Evolutionary conservation across 2,888 invertebrate genomes (phyloP).

Genomic region (Microplitis manilae): DNA sequence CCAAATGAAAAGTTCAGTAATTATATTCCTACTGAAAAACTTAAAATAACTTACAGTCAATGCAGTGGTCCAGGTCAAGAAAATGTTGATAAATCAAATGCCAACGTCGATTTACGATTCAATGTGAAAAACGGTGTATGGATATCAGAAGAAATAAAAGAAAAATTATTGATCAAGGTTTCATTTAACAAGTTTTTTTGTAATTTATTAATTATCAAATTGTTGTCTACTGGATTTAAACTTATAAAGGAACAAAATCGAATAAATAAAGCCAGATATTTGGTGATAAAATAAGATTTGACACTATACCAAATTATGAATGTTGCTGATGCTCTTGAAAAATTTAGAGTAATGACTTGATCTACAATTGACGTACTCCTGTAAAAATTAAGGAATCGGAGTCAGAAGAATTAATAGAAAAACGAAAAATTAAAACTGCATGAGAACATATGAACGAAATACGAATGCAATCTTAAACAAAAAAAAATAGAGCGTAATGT

Average conservation of each 20-base stretch:
- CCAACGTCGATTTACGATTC: conserved; percentile 93
- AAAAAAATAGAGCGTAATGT: conserved; percentile 72
- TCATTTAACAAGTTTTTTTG: conserved; percentile 44
- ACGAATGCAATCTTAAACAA: conserved; percentile 77
- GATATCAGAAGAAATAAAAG: conserved; percentile 82
- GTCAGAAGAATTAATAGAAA: conserved; percentile 79
- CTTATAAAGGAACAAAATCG: conserved; percentile 78
- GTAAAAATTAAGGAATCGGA: conserved; percentile 73
- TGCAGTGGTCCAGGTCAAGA: conserved; percentile 96
- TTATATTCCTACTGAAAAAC: conserved; percentile 82
- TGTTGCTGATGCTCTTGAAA: conserved; percentile 92
- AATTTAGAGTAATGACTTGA: conserved; percentile 83
- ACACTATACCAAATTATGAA: conserved; percentile 94
- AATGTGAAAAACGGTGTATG: conserved; percentile 86
- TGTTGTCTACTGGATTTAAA: neutral
- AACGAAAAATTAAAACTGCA: conserved; percentile 77
- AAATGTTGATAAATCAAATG: conserved; percentile 93
- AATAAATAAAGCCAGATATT: conserved; percentile 81
- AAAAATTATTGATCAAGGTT: conserved; percentile 76
- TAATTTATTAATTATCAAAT: conserved; percentile 12
- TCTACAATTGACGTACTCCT: conserved; percentile 72
- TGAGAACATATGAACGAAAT: conserved; percentile 81
- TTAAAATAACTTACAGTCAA: conserved; percentile 85
- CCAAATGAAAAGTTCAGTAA: conserved; percentile 77
- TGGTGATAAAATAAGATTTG: conserved; percentile 91